Percentiles rank a stretch among this genome's conserved stretches.
Evolutionary conservation across 1,140 invertebrate species (phyloP).

Genomic region (Teleopsis dalmanni): DNA sequence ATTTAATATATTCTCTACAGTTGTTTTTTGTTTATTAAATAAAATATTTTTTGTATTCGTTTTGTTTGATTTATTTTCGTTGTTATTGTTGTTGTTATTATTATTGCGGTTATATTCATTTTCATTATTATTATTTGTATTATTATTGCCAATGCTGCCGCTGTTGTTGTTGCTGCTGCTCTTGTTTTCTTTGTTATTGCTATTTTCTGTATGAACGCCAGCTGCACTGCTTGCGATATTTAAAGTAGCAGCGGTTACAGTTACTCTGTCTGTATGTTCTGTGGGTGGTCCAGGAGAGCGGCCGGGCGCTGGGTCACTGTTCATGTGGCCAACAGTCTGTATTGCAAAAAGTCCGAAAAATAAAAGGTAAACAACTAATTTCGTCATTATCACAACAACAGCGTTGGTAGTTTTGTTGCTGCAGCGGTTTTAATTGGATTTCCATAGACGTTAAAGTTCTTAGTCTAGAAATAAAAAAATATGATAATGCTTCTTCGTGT

Average conservation of each 20-base stretch:
- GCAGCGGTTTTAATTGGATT: slow-evolving; percentile 12
- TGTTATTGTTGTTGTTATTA: slow-evolving; percentile 1
- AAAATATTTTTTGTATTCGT: too few relatives aligned
- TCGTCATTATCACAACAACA: slow-evolving; percentile 17
- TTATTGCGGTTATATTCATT: not conserved
- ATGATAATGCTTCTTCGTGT: too few relatives aligned
- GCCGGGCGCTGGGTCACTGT: slow-evolving; percentile 37
- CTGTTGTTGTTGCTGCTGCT: not conserved
- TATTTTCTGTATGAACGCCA: too few relatives aligned
- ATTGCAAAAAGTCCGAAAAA: slow-evolving; percentile 16
- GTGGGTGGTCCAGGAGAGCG: slow-evolving; percentile 37
- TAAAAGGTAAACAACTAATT: slow-evolving; percentile 19
- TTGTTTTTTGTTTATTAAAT: too few relatives aligned
- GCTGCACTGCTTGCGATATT: too few relatives aligned
- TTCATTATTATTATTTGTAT: slow-evolving; percentile 2
- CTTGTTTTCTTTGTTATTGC: not conserved
- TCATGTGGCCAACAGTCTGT: slow-evolving; percentile 17
- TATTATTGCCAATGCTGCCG: slow-evolving; percentile 4
- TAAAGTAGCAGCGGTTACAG: not conserved
- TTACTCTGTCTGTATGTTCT: not conserved
- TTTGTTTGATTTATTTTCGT: slow-evolving; percentile 1
- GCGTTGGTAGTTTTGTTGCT: not conserved
- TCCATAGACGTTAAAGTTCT: slow-evolving; percentile 15
- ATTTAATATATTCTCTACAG: not conserved
- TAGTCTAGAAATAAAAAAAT: too few relatives aligned